Evolutionary conservation across 2,888 invertebrate genomes (phyloP).

Genomic region (Scaptodrosophila latifasciaeformis): DNA sequence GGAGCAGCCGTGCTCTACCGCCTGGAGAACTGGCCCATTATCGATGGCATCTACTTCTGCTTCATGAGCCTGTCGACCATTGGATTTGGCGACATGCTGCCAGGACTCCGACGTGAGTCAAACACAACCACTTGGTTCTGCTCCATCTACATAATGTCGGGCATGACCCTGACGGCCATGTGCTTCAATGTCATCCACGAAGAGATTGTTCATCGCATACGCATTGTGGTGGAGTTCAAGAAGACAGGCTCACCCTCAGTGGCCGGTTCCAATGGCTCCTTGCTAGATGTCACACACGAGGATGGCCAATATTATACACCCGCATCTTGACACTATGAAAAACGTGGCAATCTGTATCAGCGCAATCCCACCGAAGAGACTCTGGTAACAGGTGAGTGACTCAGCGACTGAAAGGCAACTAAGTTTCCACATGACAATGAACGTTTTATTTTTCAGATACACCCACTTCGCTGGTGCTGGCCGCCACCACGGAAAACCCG

Average conservation of each 20-base stretch:
- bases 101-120: constrained; percentile 78
- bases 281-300: constrained; percentile 54
- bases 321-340: constrained; percentile 73
- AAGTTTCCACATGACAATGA: neutral
- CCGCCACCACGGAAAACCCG: constrained; percentile 50
- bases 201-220: constrained; percentile 88
- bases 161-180: constrained; percentile 92
- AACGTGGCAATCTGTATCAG: constrained; percentile 75
- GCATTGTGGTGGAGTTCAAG: constrained; percentile 77
- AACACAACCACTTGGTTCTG: constrained; percentile 90
- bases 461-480: constrained; percentile 75
- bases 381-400: constrained; percentile 75
- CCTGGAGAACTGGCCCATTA: constrained; percentile 91
- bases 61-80: constrained; percentile 96
- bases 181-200: constrained; percentile 93
- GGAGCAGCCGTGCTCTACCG: constrained; percentile 92
- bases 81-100: constrained; percentile 91
- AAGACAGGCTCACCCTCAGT: constrained; percentile 39
- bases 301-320: constrained; percentile 69
- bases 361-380: constrained; percentile 79
- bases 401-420: neutral
- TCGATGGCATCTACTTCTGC: constrained; percentile 95
- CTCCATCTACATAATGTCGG: constrained; percentile 89
- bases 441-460: constrained; percentile 71
- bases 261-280: constrained; percentile 36